Conservation (phyloP, 1,140 invertebrate species). For the Episyrphus balteatus region DNA sequence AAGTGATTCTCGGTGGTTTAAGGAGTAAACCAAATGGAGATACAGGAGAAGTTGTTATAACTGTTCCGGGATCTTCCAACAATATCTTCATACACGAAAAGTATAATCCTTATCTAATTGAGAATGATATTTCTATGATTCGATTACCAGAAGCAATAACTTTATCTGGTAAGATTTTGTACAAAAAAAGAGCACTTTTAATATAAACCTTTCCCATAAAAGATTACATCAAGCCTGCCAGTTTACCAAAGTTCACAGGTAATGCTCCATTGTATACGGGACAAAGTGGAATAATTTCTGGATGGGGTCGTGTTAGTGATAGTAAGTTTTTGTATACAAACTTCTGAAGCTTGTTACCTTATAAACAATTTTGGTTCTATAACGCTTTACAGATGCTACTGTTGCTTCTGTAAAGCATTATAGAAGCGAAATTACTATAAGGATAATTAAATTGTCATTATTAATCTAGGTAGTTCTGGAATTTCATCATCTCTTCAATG, state of each 20-base stretch:
- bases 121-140: conserved; percentile 25
- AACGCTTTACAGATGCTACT: too few relatives aligned
- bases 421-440: too few relatives aligned
- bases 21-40: conserved; percentile 16
- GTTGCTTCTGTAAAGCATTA: too few relatives aligned
- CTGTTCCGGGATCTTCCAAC: conserved; percentile 15
- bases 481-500: too few relatives aligned
- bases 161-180: conserved; percentile 9
- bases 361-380: too few relatives aligned
- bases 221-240: conserved; percentile 16
- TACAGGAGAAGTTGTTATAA: conserved; percentile 17
- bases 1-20: conserved; percentile 24
- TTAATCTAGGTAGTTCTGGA: too few relatives aligned
- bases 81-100: conserved; percentile 17
- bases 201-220: background rate
- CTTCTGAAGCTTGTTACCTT: too few relatives aligned
- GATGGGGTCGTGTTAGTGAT: too few relatives aligned
- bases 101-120: conserved; percentile 4
- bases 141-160: conserved; percentile 17
- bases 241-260: conserved; percentile 16
- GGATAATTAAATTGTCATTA: too few relatives aligned
- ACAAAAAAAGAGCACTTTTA: background rate
- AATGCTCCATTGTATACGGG: too few relatives aligned
- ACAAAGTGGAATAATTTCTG: too few relatives aligned
- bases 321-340: too few relatives aligned